Conservation (phyloP, 2,888 invertebrate species). For the Chrysodeixis includens region DNA sequence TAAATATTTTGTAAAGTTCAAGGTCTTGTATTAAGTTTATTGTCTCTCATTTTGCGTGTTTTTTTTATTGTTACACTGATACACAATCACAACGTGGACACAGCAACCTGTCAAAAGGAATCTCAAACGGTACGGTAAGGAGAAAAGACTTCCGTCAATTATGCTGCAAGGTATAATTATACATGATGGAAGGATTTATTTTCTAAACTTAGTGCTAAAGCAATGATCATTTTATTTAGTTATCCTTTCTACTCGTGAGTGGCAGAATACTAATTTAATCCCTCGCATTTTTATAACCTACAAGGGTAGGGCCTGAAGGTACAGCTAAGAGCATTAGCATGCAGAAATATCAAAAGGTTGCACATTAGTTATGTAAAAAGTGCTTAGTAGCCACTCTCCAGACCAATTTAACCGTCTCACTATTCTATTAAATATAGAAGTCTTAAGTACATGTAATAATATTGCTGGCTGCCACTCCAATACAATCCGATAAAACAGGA, state of each 20-base stretch:
- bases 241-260: too few species aligned
- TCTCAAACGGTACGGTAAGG: too few species aligned
- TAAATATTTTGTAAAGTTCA: conserved; percentile 21
- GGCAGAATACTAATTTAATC: too few species aligned
- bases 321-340: neutral
- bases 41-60: neutral
- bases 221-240: too few species aligned
- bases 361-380: neutral
- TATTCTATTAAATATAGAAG: neutral
- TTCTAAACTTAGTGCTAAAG: too few species aligned
- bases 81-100: too few species aligned
- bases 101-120: neutral
- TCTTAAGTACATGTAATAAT: neutral
- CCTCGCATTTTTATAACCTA: too few species aligned
- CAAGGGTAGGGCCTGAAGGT: too few species aligned
- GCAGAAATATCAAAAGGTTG: neutral
- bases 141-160: too few species aligned
- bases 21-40: conserved; percentile 12
- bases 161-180: too few species aligned
- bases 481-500: conserved; percentile 29
- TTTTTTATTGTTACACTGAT: neutral
- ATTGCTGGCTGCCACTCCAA: conserved; percentile 21
- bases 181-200: too few species aligned
- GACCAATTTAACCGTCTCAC: neutral
- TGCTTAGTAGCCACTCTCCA: neutral